Conservation (phyloP, 2,113 vertebrate species). For the Vireo altiloquus region DNA sequence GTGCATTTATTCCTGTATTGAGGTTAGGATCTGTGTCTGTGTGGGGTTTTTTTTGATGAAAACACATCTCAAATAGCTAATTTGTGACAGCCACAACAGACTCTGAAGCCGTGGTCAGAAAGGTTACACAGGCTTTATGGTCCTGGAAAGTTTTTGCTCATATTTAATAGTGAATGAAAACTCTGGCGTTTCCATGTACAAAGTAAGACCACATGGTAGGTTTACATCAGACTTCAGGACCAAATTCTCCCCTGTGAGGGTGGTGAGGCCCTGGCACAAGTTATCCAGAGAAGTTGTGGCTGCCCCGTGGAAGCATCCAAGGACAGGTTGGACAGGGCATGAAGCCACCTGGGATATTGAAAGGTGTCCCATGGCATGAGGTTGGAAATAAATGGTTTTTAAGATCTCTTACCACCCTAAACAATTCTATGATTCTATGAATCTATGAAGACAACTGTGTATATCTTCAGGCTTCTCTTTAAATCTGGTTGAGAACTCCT, state of each 20-base stretch:
- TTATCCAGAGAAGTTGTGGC: background rate
- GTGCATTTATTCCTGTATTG: background rate
- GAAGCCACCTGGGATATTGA: background rate
- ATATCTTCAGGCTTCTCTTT: background rate
- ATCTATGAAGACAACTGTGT: fast-evolving
- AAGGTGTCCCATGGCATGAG: background rate
- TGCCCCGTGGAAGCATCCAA: no score
- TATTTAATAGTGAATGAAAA: background rate
- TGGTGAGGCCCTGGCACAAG: background rate
- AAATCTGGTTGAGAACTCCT: background rate
- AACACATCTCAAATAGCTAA: background rate
- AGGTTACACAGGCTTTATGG: background rate
- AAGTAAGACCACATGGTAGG: background rate
- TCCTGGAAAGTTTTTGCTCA: background rate
- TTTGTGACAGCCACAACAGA: background rate
- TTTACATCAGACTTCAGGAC: background rate
- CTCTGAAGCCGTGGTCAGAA: background rate
- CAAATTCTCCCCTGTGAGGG: no score
- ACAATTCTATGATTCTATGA: background rate
- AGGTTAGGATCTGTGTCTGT: background rate
- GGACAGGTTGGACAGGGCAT: background rate
- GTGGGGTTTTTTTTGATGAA: background rate
- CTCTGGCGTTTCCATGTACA: background rate
- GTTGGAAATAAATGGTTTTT: background rate
- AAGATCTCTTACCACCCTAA: background rate